Evolutionary conservation across 2,888 invertebrate genomes (phyloP).

Genomic region (Metacarcinus magister): DNA sequence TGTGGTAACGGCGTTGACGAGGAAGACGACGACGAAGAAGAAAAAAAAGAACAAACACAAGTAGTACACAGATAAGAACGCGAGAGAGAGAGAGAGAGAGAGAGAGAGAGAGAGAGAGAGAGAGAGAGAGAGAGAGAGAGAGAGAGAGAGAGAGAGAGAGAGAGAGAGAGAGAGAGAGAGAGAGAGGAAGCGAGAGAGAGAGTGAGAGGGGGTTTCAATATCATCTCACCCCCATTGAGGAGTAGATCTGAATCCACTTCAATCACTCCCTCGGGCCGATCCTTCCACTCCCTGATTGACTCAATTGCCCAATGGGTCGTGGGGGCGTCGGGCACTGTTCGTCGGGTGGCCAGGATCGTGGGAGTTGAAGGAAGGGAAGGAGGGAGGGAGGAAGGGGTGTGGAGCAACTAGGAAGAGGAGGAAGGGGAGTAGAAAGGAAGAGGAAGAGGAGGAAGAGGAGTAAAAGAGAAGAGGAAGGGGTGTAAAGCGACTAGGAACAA

Average conservation of each 20-base stretch:
- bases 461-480: not conserved
- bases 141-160: not conserved
- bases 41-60: not conserved
- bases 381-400: not conserved
- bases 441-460: not conserved
- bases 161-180: not conserved
- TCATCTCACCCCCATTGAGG: conserved; percentile 75
- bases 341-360: conserved; percentile 42
- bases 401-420: not conserved
- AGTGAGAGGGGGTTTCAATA: conserved; percentile 72
- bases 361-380: conserved; percentile 9
- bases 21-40: not conserved
- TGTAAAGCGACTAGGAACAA: not conserved
- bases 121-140: conserved; percentile 51
- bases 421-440: too few relatives aligned
- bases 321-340: conserved; percentile 50
- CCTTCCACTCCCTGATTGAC: conserved; percentile 76
- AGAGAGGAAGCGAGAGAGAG: conserved; percentile 32
- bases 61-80: not conserved
- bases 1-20: not conserved
- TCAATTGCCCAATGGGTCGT: conserved; percentile 68
- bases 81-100: not conserved
- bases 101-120: conserved; percentile 57
- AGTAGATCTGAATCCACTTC: conserved; percentile 77
- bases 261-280: conserved; percentile 74